phyloP scores from a whole-genome alignment of 2,113 vertebrate species.

The Percina caprodes region DNA sequence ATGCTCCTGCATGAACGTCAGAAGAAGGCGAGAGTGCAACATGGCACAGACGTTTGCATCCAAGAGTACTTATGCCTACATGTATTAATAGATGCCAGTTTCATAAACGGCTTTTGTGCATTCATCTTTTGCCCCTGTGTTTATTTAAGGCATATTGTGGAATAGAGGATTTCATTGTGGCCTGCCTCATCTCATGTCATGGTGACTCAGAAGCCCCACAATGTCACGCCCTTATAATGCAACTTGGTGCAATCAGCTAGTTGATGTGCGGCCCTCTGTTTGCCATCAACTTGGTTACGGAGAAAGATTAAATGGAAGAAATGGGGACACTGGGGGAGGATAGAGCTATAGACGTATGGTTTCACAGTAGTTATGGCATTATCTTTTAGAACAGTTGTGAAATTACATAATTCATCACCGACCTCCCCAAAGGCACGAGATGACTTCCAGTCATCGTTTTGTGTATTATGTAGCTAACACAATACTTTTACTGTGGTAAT shows the following conservation, averaged over 20 bases:
- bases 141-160: conserved; percentile 47
- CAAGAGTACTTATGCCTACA: conserved; percentile 20
- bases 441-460: background rate
- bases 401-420: background rate
- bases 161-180: conserved; percentile 52
- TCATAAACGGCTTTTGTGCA: conserved; percentile 35
- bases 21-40: conserved; percentile 16
- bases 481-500: background rate
- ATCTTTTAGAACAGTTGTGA: conserved; percentile 28
- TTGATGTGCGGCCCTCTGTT: conserved; percentile 22
- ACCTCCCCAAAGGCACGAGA: background rate
- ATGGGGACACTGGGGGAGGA: background rate
- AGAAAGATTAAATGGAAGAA: conserved; percentile 25
- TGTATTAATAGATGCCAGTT: conserved; percentile 33
- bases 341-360: background rate
- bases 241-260: conserved; percentile 53
- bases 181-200: conserved; percentile 43
- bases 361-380: conserved; percentile 8
- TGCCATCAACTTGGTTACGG: conserved; percentile 19
- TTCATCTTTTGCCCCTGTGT: background rate
- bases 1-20: conserved; percentile 14
- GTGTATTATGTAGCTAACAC: background rate
- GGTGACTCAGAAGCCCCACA: conserved; percentile 51
- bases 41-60: conserved; percentile 9
- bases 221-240: conserved; percentile 48